A percentile compares a stretch with the other conserved stretches of the same genome.
Evolutionary conservation across 2,113 vertebrate genomes (phyloP).

Genomic region (Egretta garzetta): DNA sequence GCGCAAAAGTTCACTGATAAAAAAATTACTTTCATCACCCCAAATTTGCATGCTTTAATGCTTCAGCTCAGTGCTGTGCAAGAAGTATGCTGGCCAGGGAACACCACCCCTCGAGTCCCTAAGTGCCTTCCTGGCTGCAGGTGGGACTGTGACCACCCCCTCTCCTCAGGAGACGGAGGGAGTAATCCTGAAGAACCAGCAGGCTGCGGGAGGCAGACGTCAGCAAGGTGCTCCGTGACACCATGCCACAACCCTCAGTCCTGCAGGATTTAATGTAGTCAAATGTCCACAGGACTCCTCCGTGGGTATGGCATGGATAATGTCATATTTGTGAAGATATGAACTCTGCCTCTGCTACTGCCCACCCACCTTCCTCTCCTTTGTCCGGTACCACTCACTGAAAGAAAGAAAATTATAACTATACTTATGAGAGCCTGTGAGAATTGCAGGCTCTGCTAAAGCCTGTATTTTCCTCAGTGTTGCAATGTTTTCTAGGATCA

Average conservation of each 20-base stretch:
- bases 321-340: not conserved
- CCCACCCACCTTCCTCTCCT: not conserved
- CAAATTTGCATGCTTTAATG: not conserved
- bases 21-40: not conserved
- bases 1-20: not conserved
- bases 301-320: fast-evolving
- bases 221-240: not conserved
- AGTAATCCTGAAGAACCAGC: not conserved
- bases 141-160: not conserved
- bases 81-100: not conserved
- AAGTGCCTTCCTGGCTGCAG: not conserved
- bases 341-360: not conserved
- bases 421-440: not conserved
- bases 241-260: not conserved
- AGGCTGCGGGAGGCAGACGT: not conserved
- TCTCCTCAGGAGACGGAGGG: not conserved
- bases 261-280: not conserved
- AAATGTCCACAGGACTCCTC: not conserved
- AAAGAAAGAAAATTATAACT: not conserved
- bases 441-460: not conserved
- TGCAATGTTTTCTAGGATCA: constrained; percentile 14
- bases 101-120: not conserved
- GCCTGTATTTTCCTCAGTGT: not conserved
- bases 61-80: not conserved
- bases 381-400: not conserved